A percentile compares a stretch with the other conserved stretches of the same genome.
These are phyloP conservation scores for Endotricha flammealis DNA, from an alignment of 2,888 invertebrate species.

Conservation along the genomic window DNA sequence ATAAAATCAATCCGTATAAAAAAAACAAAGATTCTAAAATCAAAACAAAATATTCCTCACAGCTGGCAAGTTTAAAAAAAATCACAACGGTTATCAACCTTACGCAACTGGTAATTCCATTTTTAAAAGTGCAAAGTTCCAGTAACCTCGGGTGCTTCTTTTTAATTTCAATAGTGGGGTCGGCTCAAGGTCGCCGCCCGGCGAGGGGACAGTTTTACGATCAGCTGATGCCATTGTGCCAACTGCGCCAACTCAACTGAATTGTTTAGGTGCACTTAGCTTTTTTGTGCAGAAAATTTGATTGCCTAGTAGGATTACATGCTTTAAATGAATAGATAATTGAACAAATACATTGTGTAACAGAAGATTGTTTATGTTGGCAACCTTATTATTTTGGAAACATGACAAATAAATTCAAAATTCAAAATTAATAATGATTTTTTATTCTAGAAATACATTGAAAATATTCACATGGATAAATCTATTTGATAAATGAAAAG, in stretches of 20 bases:
- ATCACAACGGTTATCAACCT: conserved; percentile 19
- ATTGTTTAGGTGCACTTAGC: background rate
- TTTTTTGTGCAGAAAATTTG: background rate
- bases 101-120: conserved; percentile 42
- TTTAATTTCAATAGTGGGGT: conserved; percentile 77
- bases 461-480: too few relatives aligned
- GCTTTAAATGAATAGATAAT: too few relatives aligned
- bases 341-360: too few relatives aligned
- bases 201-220: conserved; percentile 69
- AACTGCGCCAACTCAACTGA: conserved; percentile 2
- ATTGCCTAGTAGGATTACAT: too few relatives aligned
- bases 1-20: too few relatives aligned
- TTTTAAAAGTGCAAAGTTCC: conserved; percentile 73
- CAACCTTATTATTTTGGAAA: conserved; percentile 1
- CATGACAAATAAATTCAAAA: too few relatives aligned
- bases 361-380: conserved; percentile 5
- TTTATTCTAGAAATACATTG: too few relatives aligned
- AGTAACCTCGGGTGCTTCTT: conserved; percentile 68
- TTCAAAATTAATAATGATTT: too few relatives aligned
- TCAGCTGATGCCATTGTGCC: conserved; percentile 52
- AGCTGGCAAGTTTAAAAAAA: too few relatives aligned
- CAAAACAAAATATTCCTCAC: too few relatives aligned
- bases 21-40: too few relatives aligned
- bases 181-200: conserved; percentile 67
- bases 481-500: too few relatives aligned